Evolutionary conservation across 2,797 vertebrate genomes (phyloP), one percentile per base, ranked within the genome.

Genomic region (Nannoperca australis): DNA sequence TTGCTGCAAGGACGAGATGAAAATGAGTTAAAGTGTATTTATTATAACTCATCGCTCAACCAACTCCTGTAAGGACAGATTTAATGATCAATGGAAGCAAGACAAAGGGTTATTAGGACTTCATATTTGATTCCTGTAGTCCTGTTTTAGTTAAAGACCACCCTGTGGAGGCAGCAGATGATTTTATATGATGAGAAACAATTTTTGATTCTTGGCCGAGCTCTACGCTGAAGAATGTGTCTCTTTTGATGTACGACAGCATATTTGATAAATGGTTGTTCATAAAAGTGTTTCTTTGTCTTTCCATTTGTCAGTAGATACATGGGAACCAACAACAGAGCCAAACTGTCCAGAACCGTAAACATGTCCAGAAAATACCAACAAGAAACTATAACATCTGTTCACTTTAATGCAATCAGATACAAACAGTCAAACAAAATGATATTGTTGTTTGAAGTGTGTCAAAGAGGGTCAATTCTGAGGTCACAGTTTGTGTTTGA

Each of bases 1-100:
- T 63, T 18, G 55, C 49, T 64, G 32, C 11, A 15, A 45, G n/a
- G 34, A 13, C 20, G 34, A 51, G n/a, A 47, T 51, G 38, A 51
- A 71, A 71, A 58, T 20, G 44, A 67, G 11, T 24, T 18, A 2
- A 55, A 69, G 17, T 76, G 42, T 51, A 51, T 71, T 45, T 2
- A 20, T 59, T 12, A 32, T 36, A 34, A 27, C 4, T 38, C 40
- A 15, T 4, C 27, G 18, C 42, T 70, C 20, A 4, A 4, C 12
- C 10, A 18, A 5, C 34, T 8, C 17, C 7, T 17, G 7, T 14
- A 38, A 15, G 11, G 34, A 34, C 3, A 53, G 14, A 67, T 12
- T 20, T 60, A 13, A 40, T 54, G 14, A 62, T 55, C 34, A 68
- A 67, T 14, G 32, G 12, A 54, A 67, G 51, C 13, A 6, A 55